Conservation (phyloP, 2,888 invertebrate species). For the Lepidocyrtinus sp. region DNA sequence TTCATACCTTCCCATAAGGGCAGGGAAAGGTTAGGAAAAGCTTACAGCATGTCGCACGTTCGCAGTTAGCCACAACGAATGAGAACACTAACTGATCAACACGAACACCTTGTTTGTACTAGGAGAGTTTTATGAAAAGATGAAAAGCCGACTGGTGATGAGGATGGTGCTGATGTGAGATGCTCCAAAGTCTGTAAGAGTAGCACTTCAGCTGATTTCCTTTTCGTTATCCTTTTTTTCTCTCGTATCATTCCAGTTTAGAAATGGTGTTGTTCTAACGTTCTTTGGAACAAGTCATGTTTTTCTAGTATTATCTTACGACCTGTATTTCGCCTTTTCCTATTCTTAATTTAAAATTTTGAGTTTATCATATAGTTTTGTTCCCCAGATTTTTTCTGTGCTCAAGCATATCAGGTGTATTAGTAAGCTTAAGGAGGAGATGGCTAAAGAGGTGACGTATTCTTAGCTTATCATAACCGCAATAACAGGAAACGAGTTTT, state of each 20-base stretch:
- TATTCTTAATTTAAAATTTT: conserved; percentile 13
- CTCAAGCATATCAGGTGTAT: too few relatives aligned
- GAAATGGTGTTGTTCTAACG: too few relatives aligned
- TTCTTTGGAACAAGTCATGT: too few relatives aligned
- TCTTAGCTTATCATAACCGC: conserved; percentile 17
- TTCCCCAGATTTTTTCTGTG: too few relatives aligned
- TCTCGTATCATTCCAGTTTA: too few relatives aligned
- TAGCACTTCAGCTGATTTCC: conserved; percentile 56
- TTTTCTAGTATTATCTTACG: too few relatives aligned
- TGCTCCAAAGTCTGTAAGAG: conserved; percentile 1
- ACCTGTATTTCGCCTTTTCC: too few relatives aligned
- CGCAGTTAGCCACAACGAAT: neutral
- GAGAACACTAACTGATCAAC: neutral
- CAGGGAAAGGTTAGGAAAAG: too few relatives aligned
- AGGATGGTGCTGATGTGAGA: neutral
- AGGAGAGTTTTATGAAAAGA: neutral
- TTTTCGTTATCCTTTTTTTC: conserved; percentile 24
- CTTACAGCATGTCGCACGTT: neutral
- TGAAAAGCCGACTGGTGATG: neutral
- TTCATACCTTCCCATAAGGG: too few relatives aligned
- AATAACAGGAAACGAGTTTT: conserved; percentile 24
- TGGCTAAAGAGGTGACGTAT: conserved; percentile 53
- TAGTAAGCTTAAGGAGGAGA: too few relatives aligned
- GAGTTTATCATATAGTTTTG: too few relatives aligned
- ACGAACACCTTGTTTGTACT: neutral